A percentile compares a stretch with the other conserved stretches of the same genome.
Conservation (phyloP, 1,140 invertebrate species). For the Oedothorax gibbosus region DNA sequence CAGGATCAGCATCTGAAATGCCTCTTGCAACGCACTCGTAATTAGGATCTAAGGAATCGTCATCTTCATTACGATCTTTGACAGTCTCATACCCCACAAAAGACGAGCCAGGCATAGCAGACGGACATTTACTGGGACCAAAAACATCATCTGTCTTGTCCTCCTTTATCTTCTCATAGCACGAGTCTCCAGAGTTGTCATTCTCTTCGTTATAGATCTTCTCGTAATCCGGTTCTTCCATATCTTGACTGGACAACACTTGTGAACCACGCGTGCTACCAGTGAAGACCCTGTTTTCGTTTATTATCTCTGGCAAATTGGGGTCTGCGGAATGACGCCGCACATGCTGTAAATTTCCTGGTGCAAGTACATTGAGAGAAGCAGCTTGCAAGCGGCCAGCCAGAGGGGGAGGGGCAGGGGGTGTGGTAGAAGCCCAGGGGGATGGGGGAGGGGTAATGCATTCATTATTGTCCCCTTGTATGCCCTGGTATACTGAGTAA, state of each 20-base stretch:
- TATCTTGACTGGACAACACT: not conserved
- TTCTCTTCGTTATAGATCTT: constrained; percentile 49
- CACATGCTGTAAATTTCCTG: constrained; percentile 39
- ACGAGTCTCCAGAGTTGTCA: constrained; percentile 46
- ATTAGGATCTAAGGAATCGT: constrained; percentile 52
- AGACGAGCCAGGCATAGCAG: not conserved
- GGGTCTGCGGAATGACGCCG: constrained; percentile 40
- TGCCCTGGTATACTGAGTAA: constrained; percentile 23
- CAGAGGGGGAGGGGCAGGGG: constrained; percentile 44
- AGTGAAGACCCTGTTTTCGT: constrained; percentile 32
- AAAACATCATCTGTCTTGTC: not conserved
- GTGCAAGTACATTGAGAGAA: constrained; percentile 38
- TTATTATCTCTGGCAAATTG: constrained; percentile 33
- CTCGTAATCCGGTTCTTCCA: constrained; percentile 52
- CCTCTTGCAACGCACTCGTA: constrained; percentile 50
- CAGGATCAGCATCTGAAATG: constrained; percentile 37
- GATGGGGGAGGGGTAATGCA: constrained; percentile 46
- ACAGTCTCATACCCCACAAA: constrained; percentile 53
- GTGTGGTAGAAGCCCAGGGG: constrained; percentile 51
- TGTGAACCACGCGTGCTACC: constrained; percentile 27
- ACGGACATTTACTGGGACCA: not conserved
- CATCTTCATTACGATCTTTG: constrained; percentile 40
- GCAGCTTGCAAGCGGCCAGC: constrained; percentile 43
- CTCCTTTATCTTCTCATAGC: constrained; percentile 58
- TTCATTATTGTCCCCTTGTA: constrained; percentile 20